phyloP scores from a whole-genome alignment of 2,888 invertebrate species.

The Periphyllus acericola region DNA sequence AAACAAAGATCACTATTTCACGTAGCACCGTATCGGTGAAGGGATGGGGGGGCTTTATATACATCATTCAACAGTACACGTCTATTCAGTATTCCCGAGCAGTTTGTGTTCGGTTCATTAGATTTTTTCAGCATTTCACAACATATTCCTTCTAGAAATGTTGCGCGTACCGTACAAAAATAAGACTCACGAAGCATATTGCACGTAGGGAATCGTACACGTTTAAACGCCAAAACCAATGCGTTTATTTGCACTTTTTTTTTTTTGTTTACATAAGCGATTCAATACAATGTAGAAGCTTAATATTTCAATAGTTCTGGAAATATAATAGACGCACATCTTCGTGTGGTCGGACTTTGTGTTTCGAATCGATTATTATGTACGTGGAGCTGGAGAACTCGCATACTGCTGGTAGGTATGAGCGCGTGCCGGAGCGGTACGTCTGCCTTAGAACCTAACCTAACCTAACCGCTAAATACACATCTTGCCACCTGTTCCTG shows the following conservation, averaged over 20 bases:
- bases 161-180: background rate
- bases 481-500: too few species aligned
- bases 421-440: too few species aligned
- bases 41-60: too few species aligned
- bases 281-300: too few species aligned
- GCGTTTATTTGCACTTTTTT: background rate
- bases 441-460: too few species aligned
- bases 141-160: conserved; percentile 19
- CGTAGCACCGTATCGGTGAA: background rate
- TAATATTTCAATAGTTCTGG: too few species aligned
- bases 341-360: too few species aligned
- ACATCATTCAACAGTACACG: conserved; percentile 10
- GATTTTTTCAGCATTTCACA: conserved; percentile 27
- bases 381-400: too few species aligned
- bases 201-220: background rate
- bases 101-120: conserved; percentile 49
- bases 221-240: background rate
- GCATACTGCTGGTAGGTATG: too few species aligned
- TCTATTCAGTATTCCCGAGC: conserved; percentile 44
- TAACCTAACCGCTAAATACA: too few species aligned
- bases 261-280: background rate
- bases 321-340: too few species aligned
- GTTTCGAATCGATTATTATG: too few species aligned
- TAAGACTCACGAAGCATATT: conserved; percentile 5
- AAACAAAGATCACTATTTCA: conserved; percentile 44